Conservation (phyloP, 2,797 vertebrate species). For the Lophotriccus pileatus region DNA sequence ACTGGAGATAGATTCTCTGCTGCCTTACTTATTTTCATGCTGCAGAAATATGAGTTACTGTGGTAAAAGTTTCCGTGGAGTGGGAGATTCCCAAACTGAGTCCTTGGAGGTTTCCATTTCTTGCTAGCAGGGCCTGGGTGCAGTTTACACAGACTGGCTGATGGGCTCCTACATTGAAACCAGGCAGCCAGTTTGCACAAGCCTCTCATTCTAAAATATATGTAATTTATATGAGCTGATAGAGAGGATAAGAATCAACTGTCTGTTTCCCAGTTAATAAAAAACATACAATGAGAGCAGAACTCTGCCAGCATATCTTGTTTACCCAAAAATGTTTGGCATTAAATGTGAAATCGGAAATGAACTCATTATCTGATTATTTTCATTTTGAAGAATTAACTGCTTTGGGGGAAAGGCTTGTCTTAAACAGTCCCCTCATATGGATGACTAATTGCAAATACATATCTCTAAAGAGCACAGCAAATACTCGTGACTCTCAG, state of each 20-base stretch:
- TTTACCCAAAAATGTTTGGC: conserved; percentile 76
- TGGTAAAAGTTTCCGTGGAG: neutral
- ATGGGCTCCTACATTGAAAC: neutral
- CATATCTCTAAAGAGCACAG: neutral
- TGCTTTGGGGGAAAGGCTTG: conserved; percentile 67
- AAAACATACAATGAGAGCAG: conserved; percentile 70
- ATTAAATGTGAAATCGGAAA: conserved; percentile 76
- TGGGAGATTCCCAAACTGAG: neutral
- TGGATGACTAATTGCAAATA: conserved; percentile 67
- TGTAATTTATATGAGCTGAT: conserved; percentile 58
- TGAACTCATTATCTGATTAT: conserved; percentile 80
- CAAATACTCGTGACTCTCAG: neutral
- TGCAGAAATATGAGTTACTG: neutral
- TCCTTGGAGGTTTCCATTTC: neutral
- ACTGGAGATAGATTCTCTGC: neutral
- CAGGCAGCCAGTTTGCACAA: conserved; percentile 55
- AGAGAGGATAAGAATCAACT: conserved; percentile 65
- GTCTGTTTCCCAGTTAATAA: conserved; percentile 71
- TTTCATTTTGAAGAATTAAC: conserved; percentile 77
- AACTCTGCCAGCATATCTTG: conserved; percentile 69
- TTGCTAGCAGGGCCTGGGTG: neutral
- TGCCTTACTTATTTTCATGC: neutral
- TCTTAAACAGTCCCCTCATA: conserved; percentile 55
- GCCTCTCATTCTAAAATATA: conserved; percentile 36
- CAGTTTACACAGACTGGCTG: neutral